Percentiles rank a stretch among this genome's conserved stretches.
phyloP scores from a whole-genome alignment of 2,113 vertebrate species.

The Lophura nycthemera region DNA sequence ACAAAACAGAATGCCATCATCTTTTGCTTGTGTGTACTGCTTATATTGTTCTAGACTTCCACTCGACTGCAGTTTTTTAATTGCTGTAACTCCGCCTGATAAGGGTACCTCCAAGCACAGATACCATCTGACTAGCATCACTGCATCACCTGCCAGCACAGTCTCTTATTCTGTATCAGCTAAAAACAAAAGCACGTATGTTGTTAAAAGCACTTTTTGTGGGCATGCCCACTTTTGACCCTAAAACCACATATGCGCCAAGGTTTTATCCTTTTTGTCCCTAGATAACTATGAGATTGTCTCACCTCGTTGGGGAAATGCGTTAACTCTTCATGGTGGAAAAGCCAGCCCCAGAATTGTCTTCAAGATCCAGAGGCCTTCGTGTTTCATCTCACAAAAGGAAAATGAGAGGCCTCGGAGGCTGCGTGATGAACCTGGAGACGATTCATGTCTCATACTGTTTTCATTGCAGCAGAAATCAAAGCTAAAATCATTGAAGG shows the following conservation, averaged over 20 bases:
- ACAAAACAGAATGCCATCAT: not conserved
- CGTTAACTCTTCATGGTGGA: not conserved
- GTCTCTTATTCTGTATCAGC: not conserved
- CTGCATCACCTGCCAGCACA: not conserved
- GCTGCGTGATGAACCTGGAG: not conserved
- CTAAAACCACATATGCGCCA: not conserved
- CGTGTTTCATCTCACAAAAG: not conserved
- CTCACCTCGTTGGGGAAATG: not conserved
- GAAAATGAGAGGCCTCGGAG: not conserved
- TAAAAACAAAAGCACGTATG: not conserved
- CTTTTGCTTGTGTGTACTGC: not conserved
- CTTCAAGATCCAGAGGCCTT: not conserved
- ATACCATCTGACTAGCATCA: not conserved
- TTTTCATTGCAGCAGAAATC: slow-evolving; percentile 22
- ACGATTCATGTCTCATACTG: not conserved
- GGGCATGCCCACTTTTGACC: not conserved
- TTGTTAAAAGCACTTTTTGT: not conserved
- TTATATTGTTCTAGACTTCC: not conserved
- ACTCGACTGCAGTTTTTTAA: not conserved
- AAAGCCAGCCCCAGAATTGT: not conserved
- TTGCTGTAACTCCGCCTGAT: not conserved
- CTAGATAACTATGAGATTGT: not conserved
- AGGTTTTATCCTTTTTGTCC: not conserved
- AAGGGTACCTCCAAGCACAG: not conserved
- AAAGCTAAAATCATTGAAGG: not conserved